Base-by-base conservation (phyloP, 2,113 vertebrate genomes). In the Procavia capensis region DNA sequence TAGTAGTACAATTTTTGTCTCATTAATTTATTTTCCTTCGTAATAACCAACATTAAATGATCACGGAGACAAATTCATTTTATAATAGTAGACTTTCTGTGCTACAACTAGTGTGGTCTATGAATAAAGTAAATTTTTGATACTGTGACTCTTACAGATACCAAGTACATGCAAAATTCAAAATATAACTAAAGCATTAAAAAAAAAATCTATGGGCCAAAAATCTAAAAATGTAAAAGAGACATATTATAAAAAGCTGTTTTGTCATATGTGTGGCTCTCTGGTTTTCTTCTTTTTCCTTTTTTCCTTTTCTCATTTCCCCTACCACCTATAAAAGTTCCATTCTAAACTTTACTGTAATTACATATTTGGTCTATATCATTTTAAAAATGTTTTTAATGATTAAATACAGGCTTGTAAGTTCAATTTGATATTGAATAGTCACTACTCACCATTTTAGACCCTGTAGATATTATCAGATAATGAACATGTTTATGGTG, bases 401-500 rank as follows among this genome's bases (percentile, higher is more conserved):
- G 95, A 97, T 98, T 98, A 97, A 88, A 93, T 94, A 90, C 96
- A 96, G 70, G 68, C 93, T 98, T 87, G 82, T 70, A 96, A 97
- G 95, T 97, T 98, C 94, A 95, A 95, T 95, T 72, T 97, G 95
- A 91, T 93, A 70, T 93, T 96, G 64, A 95, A 96, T 95, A 98
- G 96, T 25, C 66, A 70, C 47, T 97, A 66, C 97, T 98, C 97
- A 97, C 89, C 70, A 0, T 98, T 88, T 59, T 91, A 97, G 87
- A 96, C 95, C 68, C 91, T 96, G n/a, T 96, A 87, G 85, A 89
- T 97, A 96, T 97, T 97, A 96, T 94, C 95, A 97, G 47, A 96
- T 96, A 97, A 95, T 97, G 97, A 98, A 95, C 84, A 41, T 96
- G 88, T 98, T 98, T 98, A 91, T 97, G 93, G 93, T 96, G 91